Conservation (phyloP, 37 sponge, comb jelly and placozoan genomes). For the Beroe ovata region DNA sequence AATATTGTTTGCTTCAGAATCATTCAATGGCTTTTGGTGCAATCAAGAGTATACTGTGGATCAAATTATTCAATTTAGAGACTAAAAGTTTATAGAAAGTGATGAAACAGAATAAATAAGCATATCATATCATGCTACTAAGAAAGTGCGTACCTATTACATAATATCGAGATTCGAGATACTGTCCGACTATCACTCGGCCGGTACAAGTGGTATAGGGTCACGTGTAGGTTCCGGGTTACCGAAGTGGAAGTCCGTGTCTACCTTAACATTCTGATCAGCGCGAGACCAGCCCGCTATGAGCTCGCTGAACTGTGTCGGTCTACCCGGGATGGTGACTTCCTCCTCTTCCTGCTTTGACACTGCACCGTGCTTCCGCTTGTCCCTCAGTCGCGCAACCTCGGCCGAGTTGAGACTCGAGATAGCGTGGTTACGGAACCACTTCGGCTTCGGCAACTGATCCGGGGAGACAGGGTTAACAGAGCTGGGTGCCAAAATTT, state of each 20-base stretch:
- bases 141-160: too few relatives aligned
- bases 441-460: constrained; percentile 57
- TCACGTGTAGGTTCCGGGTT: constrained; percentile 18
- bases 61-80: too few relatives aligned
- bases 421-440: constrained; percentile 58
- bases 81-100: too few relatives aligned
- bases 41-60: too few relatives aligned
- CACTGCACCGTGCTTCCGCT: constrained; percentile 4
- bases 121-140: too few relatives aligned
- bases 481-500: too few relatives aligned
- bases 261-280: not conserved
- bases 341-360: not conserved
- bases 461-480: not conserved
- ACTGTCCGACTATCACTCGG: too few relatives aligned
- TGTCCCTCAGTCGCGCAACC: not conserved
- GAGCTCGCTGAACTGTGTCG: constrained; percentile 21
- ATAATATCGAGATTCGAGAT: too few relatives aligned
- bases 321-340: not conserved
- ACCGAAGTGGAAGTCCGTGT: constrained; percentile 29
- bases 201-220: constrained; percentile 8
- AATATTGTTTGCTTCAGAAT: too few relatives aligned
- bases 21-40: too few relatives aligned
- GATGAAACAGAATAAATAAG: too few relatives aligned
- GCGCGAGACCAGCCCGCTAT: constrained; percentile 21
- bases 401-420: not conserved